Evolutionary conservation across 2,888 invertebrate genomes (phyloP), one percentile per base, ranked within the genome.

Genomic region (Xestia c-nigrum): DNA sequence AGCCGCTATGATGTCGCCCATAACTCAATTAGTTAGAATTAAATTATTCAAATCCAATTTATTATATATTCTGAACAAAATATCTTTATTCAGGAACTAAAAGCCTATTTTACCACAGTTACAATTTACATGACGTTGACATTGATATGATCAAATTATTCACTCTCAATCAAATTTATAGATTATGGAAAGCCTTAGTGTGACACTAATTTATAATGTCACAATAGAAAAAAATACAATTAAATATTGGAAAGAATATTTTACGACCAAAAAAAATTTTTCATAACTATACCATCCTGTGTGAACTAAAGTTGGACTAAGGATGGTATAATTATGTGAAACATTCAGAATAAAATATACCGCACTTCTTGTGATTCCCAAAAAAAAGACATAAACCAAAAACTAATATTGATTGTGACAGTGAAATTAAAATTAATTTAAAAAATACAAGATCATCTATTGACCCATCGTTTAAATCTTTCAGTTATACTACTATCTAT

Each of bases 31-130:
- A 47, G 63, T 57, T 75, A 38, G 57, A 82, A 74, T 69, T n/a
- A 69, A 72, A 76, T 74, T 73, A 84, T 78, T 81, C 73, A 67
- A 72, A 63, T 16, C 9, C 40, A 82, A 73, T n/a, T n/a, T n/a
- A n/a, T 82, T 70, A 73, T 52, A 76, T 4, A 77, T 65, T 72
- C 64, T 57, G n/a, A 72, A 64, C 43, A 46, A 81, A 79, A 74
- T 81, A 70, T 81, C n/a, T 81, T 50, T 52, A 72, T 83, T 80
- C 68, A 69, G 64, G 64, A 68, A 76, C 10, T 52, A 46, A 7
- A 43, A 50, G 43, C 38, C 3, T 50, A 38, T 46, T 24, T 59
- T 31, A 47, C 2, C 31, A 16, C 16, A 31, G 24, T 24, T 47
- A 59, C n/a, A 66, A 66, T 73, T 73, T 19, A 52, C 19, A 59